A percentile compares a stretch with the other conserved stretches of the same genome.
phyloP scores from a whole-genome alignment of 2,888 invertebrate genomes.

The Metopia argyrocephala region DNA sequence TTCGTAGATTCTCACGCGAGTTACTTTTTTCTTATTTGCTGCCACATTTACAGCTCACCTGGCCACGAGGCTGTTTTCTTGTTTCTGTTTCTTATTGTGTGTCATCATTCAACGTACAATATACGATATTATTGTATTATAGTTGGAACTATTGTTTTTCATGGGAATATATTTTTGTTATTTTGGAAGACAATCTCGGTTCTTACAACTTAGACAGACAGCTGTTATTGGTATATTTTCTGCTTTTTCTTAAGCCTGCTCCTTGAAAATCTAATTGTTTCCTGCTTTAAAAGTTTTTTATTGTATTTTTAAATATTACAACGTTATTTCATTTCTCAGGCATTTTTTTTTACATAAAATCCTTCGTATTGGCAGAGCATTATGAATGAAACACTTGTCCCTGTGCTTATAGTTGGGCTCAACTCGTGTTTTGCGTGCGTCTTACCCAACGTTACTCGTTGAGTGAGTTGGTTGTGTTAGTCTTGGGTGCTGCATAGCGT shows the following conservation, averaged over 20 bases:
- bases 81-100: constrained; percentile 36
- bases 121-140: not conserved
- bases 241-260: not conserved
- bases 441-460: constrained; percentile 33
- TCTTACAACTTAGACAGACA: constrained; percentile 71
- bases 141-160: constrained; percentile 43
- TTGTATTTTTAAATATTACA: constrained; percentile 38
- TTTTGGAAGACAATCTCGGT: constrained; percentile 54
- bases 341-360: constrained; percentile 27
- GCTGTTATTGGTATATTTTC: constrained; percentile 45
- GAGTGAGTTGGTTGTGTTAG: not conserved
- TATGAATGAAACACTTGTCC: constrained; percentile 46
- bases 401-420: not conserved
- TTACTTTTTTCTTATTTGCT: constrained; percentile 29
- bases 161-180: constrained; percentile 54
- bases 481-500: constrained; percentile 1
- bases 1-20: constrained; percentile 78
- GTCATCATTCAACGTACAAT: too few relatives aligned
- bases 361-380: not conserved
- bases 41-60: constrained; percentile 73
- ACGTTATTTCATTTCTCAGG: constrained; percentile 41
- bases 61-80: constrained; percentile 67
- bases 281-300: constrained; percentile 33
- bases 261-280: constrained; percentile 59
- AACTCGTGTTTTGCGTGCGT: constrained; percentile 59